Evolutionary conservation across 2,113 vertebrate species (phyloP).

Genomic region (cattle (Bos taurus)): ARS-UCD2.0 NC_037351.1:28233001-28233500

Average conservation of each 20-base stretch:
- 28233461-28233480: not conserved
- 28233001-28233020: conserved; percentile 23
- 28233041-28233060: conserved; percentile 47
- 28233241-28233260: not conserved
- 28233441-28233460: not conserved
- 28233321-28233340: not conserved
- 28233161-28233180: not conserved
- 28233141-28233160: not conserved
- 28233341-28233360: not conserved
- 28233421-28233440: not conserved
- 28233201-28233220: not conserved
- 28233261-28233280: not conserved
- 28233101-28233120: not conserved
- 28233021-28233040: conserved; percentile 6
- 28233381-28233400: not conserved
- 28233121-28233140: not conserved
- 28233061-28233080: not conserved
- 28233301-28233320: not conserved
- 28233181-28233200: not conserved
- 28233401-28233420: not conserved
- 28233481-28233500: not conserved
- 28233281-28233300: not conserved
- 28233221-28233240: not conserved
- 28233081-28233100: not conserved
- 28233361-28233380: not conserved